Percentiles rank a stretch among this genome's conserved stretches.
phyloP scores from a whole-genome alignment of 2,797 vertebrate genomes.

The Ispidina picta region DNA sequence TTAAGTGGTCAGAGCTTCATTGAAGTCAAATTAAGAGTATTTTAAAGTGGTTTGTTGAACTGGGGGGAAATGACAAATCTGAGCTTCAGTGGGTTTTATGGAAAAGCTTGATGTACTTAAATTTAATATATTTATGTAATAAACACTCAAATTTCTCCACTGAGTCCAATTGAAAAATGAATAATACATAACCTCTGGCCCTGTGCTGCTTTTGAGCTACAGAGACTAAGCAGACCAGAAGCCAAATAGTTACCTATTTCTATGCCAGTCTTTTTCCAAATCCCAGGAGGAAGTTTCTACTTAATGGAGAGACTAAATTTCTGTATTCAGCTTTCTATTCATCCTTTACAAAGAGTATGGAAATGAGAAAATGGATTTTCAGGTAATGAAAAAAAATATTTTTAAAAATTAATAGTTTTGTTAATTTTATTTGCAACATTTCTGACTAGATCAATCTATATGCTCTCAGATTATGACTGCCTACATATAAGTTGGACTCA shows the following conservation, averaged over 20 bases:
- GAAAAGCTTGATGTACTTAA: constrained; percentile 35
- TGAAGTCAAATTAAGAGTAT: constrained; percentile 20
- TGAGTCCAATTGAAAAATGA: constrained; percentile 43
- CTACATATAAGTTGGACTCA: constrained; percentile 61
- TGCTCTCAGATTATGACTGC: constrained; percentile 59
- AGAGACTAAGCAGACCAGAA: constrained; percentile 12
- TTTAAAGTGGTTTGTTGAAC: constrained; percentile 27
- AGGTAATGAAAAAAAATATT: not conserved
- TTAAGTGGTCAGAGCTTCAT: not conserved
- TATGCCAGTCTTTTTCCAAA: constrained; percentile 50
- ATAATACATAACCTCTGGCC: constrained; percentile 40
- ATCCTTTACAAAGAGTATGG: not conserved
- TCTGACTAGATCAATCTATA: constrained; percentile 69
- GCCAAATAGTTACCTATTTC: constrained; percentile 51
- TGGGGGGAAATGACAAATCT: constrained; percentile 17
- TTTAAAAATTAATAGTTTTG: constrained; percentile 23
- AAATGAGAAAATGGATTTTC: constrained; percentile 37
- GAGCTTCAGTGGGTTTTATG: constrained; percentile 21
- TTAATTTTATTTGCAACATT: constrained; percentile 70
- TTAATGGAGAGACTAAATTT: constrained; percentile 51
- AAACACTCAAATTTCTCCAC: constrained; percentile 34
- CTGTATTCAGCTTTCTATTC: constrained; percentile 37
- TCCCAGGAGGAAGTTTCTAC: constrained; percentile 50
- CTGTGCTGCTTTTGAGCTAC: not conserved
- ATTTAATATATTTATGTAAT: constrained; percentile 55